Evolutionary conservation across 2,797 vertebrate genomes (phyloP).

Genomic region (Scarus forsteni): DNA sequence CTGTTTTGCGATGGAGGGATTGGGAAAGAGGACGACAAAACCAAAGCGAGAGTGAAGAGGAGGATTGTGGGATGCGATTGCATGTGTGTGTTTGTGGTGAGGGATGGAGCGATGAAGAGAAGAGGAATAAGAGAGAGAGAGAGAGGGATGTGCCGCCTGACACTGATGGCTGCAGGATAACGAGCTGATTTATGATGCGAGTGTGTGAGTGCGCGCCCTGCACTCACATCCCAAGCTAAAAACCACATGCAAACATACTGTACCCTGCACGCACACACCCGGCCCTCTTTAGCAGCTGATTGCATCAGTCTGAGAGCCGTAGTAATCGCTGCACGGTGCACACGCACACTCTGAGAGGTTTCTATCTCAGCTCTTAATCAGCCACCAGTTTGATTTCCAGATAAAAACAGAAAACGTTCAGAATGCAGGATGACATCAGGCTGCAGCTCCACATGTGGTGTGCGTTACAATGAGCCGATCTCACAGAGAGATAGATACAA

Average conservation of each 20-base stretch:
- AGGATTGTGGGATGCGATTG: constrained; percentile 53
- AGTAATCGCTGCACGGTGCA: constrained; percentile 50
- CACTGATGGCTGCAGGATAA: constrained; percentile 61
- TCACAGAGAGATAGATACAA: neutral
- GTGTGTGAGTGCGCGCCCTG: constrained; percentile 12
- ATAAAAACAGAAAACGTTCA: constrained; percentile 45
- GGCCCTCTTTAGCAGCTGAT: constrained; percentile 65
- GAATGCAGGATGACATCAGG: constrained; percentile 28
- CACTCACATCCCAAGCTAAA: constrained; percentile 36
- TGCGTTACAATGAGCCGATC: constrained; percentile 20
- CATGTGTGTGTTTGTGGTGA: constrained; percentile 34
- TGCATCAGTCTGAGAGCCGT: constrained; percentile 69
- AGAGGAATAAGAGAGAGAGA: constrained; percentile 3
- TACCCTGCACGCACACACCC: constrained; percentile 24
- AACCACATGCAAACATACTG: constrained; percentile 55
- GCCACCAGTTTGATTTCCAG: constrained; percentile 51
- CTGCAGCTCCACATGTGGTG: constrained; percentile 13
- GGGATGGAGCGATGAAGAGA: neutral
- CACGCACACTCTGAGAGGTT: constrained; percentile 12
- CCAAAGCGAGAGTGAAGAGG: constrained; percentile 3
- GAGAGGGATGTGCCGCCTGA: constrained; percentile 27
- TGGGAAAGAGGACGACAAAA: constrained; percentile 29
- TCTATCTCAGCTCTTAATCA: constrained; percentile 64
- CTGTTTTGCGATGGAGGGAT: constrained; percentile 67
- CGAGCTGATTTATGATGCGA: constrained; percentile 59